These are phyloP conservation scores for Conistra vaccinii DNA, from an alignment of 2,888 invertebrate species.

Conservation along the genomic window DNA sequence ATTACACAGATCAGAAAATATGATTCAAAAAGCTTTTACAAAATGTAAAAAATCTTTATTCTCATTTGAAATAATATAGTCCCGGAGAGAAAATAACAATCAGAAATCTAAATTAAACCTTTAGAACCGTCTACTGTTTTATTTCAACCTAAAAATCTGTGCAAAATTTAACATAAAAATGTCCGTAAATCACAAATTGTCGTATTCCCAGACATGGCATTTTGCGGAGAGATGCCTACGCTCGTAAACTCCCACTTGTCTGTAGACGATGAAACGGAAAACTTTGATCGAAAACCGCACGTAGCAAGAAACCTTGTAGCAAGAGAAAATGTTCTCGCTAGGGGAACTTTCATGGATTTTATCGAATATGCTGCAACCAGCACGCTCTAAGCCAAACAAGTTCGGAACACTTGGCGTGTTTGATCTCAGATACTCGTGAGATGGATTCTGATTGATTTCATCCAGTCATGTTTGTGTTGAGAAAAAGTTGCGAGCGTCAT, in stretches of 20 bases:
- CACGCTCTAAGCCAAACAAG: constrained; percentile 80
- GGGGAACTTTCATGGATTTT: constrained; percentile 82
- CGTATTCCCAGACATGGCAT: constrained; percentile 57
- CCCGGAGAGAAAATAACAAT: constrained; percentile 25
- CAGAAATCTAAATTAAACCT: constrained; percentile 35
- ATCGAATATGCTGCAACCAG: constrained; percentile 83
- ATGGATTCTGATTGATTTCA: constrained; percentile 86
- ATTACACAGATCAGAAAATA: constrained; percentile 12
- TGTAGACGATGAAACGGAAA: constrained; percentile 81
- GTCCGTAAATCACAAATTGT: constrained; percentile 58
- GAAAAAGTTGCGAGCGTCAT: constrained; percentile 70
- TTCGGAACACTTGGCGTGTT: constrained; percentile 80
- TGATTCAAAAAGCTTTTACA: not conserved
- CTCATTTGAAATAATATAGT: constrained; percentile 19
- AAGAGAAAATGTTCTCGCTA: constrained; percentile 79
- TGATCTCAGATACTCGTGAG: constrained; percentile 81
- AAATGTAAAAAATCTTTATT: not conserved
- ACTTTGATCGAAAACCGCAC: constrained; percentile 88
- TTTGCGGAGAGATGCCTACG: constrained; percentile 60
- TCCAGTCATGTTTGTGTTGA: constrained; percentile 78
- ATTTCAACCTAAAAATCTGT: constrained; percentile 44
- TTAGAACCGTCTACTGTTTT: constrained; percentile 1
- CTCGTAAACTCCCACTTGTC: constrained; percentile 70
- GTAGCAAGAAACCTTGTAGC: constrained; percentile 80
- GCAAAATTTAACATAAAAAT: constrained; percentile 58